Base-by-base conservation (phyloP, 2,797 vertebrate genomes). In the Tragelaphus eurycerus region DNA sequence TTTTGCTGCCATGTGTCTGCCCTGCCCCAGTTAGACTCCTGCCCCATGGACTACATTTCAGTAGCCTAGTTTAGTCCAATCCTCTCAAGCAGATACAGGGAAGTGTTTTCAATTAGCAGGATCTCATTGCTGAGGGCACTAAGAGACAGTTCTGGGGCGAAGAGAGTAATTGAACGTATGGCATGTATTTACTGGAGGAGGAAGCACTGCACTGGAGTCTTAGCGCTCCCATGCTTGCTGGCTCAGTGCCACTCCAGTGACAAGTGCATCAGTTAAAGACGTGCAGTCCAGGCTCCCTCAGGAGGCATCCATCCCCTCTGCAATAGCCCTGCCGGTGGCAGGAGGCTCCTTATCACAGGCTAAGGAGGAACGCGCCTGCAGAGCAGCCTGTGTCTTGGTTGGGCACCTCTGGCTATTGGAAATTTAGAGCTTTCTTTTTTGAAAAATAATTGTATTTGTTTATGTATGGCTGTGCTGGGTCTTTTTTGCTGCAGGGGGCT, bases 41-140 rank as follows among this genome's bases (percentile, higher is more conserved):
- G 11, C 76, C 94, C 84, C 89, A 76, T 85, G 92, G 48, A 85
- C 29, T 31, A 85, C 90, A 95, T 98, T 98, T 96, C 93, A 84
- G 74, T 97, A 98, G 96, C 98, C 98, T 98, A 74, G 94, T 97
- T 99, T 98, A 96, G 98, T 97, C 98, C 97, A 86, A 71, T 94
- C 89, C 92, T 98, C 95, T 98, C 96, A 98, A 98, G 96, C 60
- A 98, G 98, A 98, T 92, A 99, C 98, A 98, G 97, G 97, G 98
- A 17, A 7, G 94, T 98, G 89, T 98, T 98, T 98, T 98, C 98
- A 98, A 98, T 99, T 98, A 99, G 98, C 96, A 97, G 97, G 97
- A 92, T 97, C 97, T 98, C 97, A 98, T 98, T 98, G 98, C 98
- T 98, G 96, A 98, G 98, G 98, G 98, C 97, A 96, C 97, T 97